Evolutionary conservation across 2,888 invertebrate species (phyloP).

Genomic region (Andrena minutula): DNA sequence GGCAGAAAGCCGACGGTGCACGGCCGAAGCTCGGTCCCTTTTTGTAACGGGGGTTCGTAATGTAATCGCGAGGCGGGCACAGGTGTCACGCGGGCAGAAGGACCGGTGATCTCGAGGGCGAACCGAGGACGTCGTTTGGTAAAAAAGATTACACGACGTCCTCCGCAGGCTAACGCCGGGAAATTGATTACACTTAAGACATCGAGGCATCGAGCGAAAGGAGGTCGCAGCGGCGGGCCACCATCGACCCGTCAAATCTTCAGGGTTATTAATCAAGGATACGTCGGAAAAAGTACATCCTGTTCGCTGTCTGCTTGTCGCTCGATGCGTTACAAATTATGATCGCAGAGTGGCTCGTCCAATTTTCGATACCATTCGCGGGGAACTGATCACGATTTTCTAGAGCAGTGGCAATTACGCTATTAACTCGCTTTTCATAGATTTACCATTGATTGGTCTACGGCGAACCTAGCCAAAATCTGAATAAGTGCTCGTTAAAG

Average conservation of each 20-base stretch:
- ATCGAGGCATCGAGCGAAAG: conserved; percentile 45
- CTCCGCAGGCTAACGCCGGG: conserved; percentile 50
- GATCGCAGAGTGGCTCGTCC: not conserved
- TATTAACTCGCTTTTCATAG: not conserved
- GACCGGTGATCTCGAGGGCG: conserved; percentile 38
- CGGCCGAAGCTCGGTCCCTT: not conserved
- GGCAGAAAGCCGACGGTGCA: not conserved
- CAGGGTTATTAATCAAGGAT: conserved; percentile 62
- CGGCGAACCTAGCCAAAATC: too few relatives aligned
- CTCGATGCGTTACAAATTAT: conserved; percentile 25
- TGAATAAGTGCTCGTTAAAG: too few relatives aligned
- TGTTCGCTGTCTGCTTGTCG: not conserved
- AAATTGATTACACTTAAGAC: conserved; percentile 67
- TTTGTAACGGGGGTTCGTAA: conserved; percentile 10
- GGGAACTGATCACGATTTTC: not conserved
- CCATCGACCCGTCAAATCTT: conserved; percentile 55
- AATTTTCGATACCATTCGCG: not conserved
- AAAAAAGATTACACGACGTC: conserved; percentile 66
- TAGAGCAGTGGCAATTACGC: not conserved
- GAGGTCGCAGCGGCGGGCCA: conserved; percentile 24
- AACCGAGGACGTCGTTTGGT: conserved; percentile 38
- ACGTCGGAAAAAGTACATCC: not conserved
- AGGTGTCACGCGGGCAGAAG: conserved; percentile 43
- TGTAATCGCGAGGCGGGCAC: conserved; percentile 28
- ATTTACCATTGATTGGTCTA: conserved; percentile 13